These are phyloP conservation scores for Hypocryptadius cinnamomeus DNA, from an alignment of 2,113 vertebrate species.

Conservation along the genomic window DNA sequence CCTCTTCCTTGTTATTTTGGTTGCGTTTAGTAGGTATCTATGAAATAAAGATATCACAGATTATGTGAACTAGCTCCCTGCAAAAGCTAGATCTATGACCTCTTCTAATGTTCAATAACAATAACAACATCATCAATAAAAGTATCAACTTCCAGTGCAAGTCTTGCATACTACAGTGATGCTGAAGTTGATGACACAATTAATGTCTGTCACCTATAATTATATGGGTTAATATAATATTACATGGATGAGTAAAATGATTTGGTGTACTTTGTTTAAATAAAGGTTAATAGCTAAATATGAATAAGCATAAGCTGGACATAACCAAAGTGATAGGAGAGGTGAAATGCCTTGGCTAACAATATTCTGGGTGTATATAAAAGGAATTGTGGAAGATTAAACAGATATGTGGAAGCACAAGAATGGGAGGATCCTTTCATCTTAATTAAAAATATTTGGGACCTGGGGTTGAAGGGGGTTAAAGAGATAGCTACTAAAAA, in stretches of 20 bases:
- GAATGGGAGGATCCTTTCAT: background rate
- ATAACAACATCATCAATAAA: background rate
- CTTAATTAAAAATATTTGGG: background rate
- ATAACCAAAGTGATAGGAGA: background rate
- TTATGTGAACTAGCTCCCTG: background rate
- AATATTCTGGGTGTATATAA: background rate
- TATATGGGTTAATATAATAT: background rate
- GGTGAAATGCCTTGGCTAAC: background rate
- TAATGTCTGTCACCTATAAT: background rate
- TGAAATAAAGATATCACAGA: background rate
- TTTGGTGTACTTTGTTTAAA: background rate
- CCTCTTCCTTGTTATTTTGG: background rate
- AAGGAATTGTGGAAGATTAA: background rate
- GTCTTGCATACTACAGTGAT: background rate
- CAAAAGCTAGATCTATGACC: background rate
- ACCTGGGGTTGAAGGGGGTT: background rate
- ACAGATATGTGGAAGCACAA: rapidly evolving
- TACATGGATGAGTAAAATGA: background rate
- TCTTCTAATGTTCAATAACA: background rate
- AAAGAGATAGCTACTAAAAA: background rate
- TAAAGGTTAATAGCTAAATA: background rate
- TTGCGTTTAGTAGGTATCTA: background rate
- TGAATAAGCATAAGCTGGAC: background rate
- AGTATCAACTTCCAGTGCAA: background rate
- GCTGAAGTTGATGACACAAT: background rate